Base-by-base conservation (phyloP, 2,888 invertebrate genomes). In the Oscheius onirici region DNA sequence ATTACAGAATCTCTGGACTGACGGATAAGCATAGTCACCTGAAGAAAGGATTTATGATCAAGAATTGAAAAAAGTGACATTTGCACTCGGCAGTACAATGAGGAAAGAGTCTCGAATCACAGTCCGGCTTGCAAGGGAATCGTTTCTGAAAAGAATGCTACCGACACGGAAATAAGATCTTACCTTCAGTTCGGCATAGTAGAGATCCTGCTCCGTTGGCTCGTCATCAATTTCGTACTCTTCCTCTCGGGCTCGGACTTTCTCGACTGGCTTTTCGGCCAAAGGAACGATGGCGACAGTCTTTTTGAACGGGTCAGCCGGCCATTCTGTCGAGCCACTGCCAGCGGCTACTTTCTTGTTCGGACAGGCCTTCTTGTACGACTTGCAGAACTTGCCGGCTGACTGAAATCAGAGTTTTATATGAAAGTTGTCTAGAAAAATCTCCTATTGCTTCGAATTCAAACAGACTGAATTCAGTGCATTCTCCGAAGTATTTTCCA, bases 31-130 rank as follows among this genome's bases (percentile, higher is more conserved):
- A 65, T 82, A 84, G 49, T 63, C 8, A 34, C n/a, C n/a, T n/a
- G n/a, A 34, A 3, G 8, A 34, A 6, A 34, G 5, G 3, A 34
- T 34, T 34, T 34, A 34, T 83, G 24, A 84, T 83, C 3, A 73
- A 17, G 17, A 83, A 83, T 67, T 84, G 84, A 46, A 78, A 72
- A 65, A 81, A 84, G 49, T 63, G 83, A 55, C 84, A 84, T 67
- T 84, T 84, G 69, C 83, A 84, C 46, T 83, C 79, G n/a, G 79
- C 75, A 3, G 84, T 84, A 54, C 84, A 84, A 58, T 84, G 84
- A 10, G 82, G 77, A 34, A 79, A 80, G 11, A 84, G 70, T 26
- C 80, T 68, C 2, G 57, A 67, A 51, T 84, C 80, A 51, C 84
- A 84, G 63, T 84, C 82, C 3, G 83, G 84, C 41, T 80, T 83